Base-by-base conservation (phyloP, 1,140 invertebrate genomes). In the Chironomus tepperi region DNA sequence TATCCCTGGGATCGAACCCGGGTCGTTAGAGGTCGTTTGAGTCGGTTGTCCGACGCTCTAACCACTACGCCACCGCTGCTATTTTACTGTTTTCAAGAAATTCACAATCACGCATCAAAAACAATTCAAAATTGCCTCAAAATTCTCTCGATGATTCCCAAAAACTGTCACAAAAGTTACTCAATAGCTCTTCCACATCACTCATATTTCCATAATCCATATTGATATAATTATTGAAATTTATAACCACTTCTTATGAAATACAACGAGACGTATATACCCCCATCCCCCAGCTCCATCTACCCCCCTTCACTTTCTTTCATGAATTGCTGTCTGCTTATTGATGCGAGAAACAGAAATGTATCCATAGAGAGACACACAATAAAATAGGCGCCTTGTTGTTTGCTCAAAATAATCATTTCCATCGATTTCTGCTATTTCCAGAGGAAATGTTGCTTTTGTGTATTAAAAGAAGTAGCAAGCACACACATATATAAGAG, bases 381-480 rank as follows among this genome's bases (percentile, higher is more conserved):
- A 70, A 70, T 70, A 70, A 70, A 70, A 70, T 19, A 70, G 65
- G 65, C 65, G 65, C 65, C 65, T 70, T 18, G 65, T 18, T 70
- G 65, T 70, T 70, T 70, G 65, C 19, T 19, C 65, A 70, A 19
- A 19, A 70, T 70, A 70, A 57, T 57, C 47, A 70, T 70, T 70
- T 70, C 65, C 65, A 70, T 70, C 65, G 65, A 70, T 70, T 70
- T 57, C 47, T 1, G n/a, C 24, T 34, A n/a, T 57, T 57, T 57
- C 47, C 47, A 9, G 24, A 34, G 24, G 24, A 34, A 34, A 34
- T 34, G 24, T 15, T 57, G 12, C 47, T 15, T 47, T 0, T 57
- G 5, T 12, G 10, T 12, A 15, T n/a, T 57, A 15, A 57, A 57
- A 57, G 47, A 57, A 57, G 47, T n/a, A 57, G 12, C 15, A 57